Evolutionary conservation across 1,140 invertebrate species (phyloP).

Genomic region (Calephelis virginiensis): DNA sequence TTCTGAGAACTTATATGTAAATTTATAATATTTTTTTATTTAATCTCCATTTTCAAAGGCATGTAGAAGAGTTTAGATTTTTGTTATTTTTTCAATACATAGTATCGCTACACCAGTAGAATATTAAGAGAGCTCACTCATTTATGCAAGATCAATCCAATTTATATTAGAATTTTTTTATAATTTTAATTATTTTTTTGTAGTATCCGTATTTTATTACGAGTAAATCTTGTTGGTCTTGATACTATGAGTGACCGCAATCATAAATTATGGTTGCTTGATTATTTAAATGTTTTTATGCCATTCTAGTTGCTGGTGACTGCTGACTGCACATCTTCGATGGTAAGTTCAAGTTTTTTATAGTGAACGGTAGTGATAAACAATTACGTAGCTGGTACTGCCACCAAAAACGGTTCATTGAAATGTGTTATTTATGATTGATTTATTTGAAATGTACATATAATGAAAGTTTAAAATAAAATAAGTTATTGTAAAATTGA

Average conservation of each 20-base stretch:
- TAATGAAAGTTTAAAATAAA: background rate
- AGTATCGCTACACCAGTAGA: background rate
- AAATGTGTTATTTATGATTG: conserved; percentile 29
- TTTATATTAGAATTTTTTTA: too few species aligned
- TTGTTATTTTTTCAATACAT: background rate
- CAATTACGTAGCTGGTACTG: conserved; percentile 6
- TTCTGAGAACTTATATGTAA: conserved; percentile 9
- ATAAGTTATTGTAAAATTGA: conserved; percentile 7
- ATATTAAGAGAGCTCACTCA: background rate
- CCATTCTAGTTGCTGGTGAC: conserved; percentile 65
- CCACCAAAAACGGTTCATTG: conserved; percentile 11
- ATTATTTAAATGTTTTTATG: conserved; percentile 42
- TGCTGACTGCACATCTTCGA: conserved; percentile 30
- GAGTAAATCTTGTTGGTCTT: background rate
- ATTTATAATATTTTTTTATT: background rate
- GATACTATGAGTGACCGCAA: background rate
- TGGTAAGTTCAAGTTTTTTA: conserved; percentile 63
- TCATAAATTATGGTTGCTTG: background rate
- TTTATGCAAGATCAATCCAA: background rate
- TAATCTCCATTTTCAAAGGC: background rate
- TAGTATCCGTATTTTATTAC: background rate
- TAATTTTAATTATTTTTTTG: too few species aligned
- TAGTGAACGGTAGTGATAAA: conserved; percentile 61
- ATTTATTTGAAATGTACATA: conserved; percentile 12
- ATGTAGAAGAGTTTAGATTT: background rate